Evolutionary conservation across 2,888 invertebrate species (phyloP), one percentile per base, ranked within the genome.

Genomic region (Temnothorax unifasciatus): DNA sequence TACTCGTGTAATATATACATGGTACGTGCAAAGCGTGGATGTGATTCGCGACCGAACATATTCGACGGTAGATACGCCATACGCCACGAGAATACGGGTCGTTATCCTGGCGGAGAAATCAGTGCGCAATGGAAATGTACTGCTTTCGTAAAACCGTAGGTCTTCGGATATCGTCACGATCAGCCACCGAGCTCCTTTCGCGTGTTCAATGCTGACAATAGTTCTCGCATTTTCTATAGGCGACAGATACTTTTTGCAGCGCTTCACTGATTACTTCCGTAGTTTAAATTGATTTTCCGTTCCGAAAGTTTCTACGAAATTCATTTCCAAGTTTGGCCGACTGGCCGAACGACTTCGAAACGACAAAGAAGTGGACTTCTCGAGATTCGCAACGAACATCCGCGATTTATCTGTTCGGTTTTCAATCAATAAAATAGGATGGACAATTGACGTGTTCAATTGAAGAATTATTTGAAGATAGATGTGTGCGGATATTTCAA

Each of bases 201-300:
- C n/a, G 6, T n/a, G 44, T 44, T 79, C 44, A 54, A n/a, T 54
- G 41, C 57, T 47, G 73, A 81, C 79, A 59, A 71, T 81, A 81
- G 73, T 73, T 73, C 38, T 73, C 59, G 73, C 64, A 81, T 81
- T 73, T 73, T 73, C 79, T 18, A 52, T 73, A 73, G 59, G 79
- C 79, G 57, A 73, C 79, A 59, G 79, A 81, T 59, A 81, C 73
- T 73, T 73, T 79, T 81, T 73, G 47, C 73, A 61, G 61, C 29
- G 66, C 50, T 69, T 59, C 59, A 47, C 68, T 83, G 82, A 83
- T 83, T 82, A 71, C 82, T 82, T 83, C 29, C 82, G 73, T 73
- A 81, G 47, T 81, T 83, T 82, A 83, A 82, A 82, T 83, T 83
- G 82, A 81, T 82, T 71, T 69, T 52, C 52, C 82, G 82, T 69